Evolutionary conservation across 2,888 invertebrate species (phyloP).

Genomic region (Campaea margaritaria): DNA sequence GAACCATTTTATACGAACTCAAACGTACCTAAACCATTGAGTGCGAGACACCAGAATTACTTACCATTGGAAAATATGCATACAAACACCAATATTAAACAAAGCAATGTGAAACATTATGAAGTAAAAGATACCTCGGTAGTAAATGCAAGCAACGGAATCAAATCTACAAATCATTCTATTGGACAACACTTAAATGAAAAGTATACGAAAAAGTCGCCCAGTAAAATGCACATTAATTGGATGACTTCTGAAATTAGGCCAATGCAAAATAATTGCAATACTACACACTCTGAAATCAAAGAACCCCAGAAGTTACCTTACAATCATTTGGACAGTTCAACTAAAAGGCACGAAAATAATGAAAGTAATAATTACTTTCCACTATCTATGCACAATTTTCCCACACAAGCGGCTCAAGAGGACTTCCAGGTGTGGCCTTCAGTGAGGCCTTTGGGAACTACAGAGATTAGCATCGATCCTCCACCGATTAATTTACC

Average conservation of each 20-base stretch:
- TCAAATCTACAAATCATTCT: slow-evolving; percentile 59
- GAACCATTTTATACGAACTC: slow-evolving; percentile 76
- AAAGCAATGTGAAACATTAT: slow-evolving; percentile 62
- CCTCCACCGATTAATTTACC: slow-evolving; percentile 80
- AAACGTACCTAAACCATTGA: slow-evolving; percentile 63
- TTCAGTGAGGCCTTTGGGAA: slow-evolving; percentile 72
- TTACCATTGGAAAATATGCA: slow-evolving; percentile 60
- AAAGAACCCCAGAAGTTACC: slow-evolving; percentile 66
- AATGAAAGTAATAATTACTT: slow-evolving; percentile 70
- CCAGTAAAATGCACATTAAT: slow-evolving; percentile 80
- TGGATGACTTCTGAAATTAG: slow-evolving; percentile 83
- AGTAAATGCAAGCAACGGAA: slow-evolving; percentile 48
- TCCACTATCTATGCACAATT: slow-evolving; percentile 77
- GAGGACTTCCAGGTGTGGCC: slow-evolving; percentile 80
- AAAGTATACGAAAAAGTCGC: slow-evolving; percentile 77
- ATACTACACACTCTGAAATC: slow-evolving; percentile 55
- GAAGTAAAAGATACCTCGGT: slow-evolving; percentile 62
- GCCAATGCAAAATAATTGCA: slow-evolving; percentile 71
- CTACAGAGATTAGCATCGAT: slow-evolving; percentile 80
- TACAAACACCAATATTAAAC: slow-evolving; percentile 56
- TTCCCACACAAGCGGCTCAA: slow-evolving; percentile 66
- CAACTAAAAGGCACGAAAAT: slow-evolving; percentile 67
- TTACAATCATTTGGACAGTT: slow-evolving; percentile 62
- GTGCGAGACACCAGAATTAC: slow-evolving; percentile 70
- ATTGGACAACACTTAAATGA: slow-evolving; percentile 63